phyloP scores from a whole-genome alignment of 2,113 vertebrate species.

The Marcusenius ussheri region DNA sequence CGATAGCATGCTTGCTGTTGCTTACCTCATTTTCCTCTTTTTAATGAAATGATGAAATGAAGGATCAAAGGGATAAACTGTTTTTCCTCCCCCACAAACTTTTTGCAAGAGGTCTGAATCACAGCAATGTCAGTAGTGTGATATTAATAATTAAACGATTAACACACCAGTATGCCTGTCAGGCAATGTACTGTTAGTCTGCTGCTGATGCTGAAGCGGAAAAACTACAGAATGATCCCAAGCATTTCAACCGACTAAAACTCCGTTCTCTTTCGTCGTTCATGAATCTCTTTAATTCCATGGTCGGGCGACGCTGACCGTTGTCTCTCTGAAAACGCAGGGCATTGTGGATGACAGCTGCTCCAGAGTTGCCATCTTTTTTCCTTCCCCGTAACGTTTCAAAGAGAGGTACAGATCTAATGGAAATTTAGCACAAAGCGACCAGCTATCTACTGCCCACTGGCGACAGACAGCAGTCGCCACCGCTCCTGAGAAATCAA shows the following conservation, averaged over 20 bases:
- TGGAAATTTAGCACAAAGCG: neutral
- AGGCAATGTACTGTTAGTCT: conserved; percentile 33
- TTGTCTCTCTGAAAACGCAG: conserved; percentile 41
- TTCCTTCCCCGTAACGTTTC: conserved; percentile 53
- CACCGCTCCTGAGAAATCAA: neutral
- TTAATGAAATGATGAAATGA: conserved; percentile 40
- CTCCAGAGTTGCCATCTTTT: conserved; percentile 66
- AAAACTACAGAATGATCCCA: conserved; percentile 42
- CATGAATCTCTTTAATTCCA: conserved; percentile 52
- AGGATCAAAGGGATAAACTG: conserved; percentile 6
- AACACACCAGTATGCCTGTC: conserved; percentile 15
- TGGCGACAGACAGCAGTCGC: conserved; percentile 23
- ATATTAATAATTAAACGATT: conserved; percentile 7
- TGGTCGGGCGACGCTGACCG: conserved; percentile 55
- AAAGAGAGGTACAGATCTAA: conserved; percentile 21
- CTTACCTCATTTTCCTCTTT: conserved; percentile 67
- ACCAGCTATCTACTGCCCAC: conserved; percentile 54
- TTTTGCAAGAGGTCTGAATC: neutral
- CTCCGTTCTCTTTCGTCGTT: conserved; percentile 46
- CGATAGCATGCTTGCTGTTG: conserved; percentile 39
- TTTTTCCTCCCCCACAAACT: conserved; percentile 11
- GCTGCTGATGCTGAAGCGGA: conserved; percentile 28
- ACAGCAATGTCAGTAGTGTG: neutral
- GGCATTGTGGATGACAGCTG: conserved; percentile 50
- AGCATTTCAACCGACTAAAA: conserved; percentile 48